Evolutionary conservation across 2,113 vertebrate species (phyloP), one percentile per base, ranked within the genome.

Genomic region (Tricholaema leucomelas): DNA sequence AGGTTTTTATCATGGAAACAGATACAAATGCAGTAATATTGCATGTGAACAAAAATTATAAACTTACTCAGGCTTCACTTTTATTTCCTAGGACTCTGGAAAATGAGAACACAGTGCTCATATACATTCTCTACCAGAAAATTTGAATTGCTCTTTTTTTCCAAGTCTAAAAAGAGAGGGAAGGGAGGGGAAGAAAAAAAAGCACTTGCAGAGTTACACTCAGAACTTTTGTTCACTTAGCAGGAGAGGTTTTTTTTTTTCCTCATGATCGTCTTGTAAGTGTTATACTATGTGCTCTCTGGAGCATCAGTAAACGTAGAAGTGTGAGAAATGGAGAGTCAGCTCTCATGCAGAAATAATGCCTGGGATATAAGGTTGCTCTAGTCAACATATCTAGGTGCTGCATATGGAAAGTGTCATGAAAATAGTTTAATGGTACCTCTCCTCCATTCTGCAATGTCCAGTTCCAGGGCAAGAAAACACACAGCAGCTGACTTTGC

Each of bases 381-480:
- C 24, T 77, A 42, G 56, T 33, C 8, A 2, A 77, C 8, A 7
- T 10, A 40, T 42, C 25, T 46, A 58, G 56, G 63, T 33, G 42
- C 10, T 88, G 20, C 42, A 44, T 54, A 64, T 13, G 19, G n/a
- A 33, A 76, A 66, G 19, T 16, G 15, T 28, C 2, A 74, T 36
- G 25, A 72, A 80, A 78, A 72, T 15, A 50, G 16, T 54, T 79
- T 46, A 36, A 33, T 3, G 0, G 14, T 46, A 30, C n/a, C 24
- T 67, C 15, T 72, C 13, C 5, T 7, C 2, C 1, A 21, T 8
- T 8, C 55, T n/a, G 24, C 3, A 4, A 54, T 3, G 2, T 24
- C 50, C 33, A 40, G 35, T 48, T 82, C 25, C 30, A 72, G 12
- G 15, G 14, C 71, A 80, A 3, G 4, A 82, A 28, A 88, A 67